Conservation (phyloP, 2,113 vertebrate genomes). For the Semnornis frantzii region DNA sequence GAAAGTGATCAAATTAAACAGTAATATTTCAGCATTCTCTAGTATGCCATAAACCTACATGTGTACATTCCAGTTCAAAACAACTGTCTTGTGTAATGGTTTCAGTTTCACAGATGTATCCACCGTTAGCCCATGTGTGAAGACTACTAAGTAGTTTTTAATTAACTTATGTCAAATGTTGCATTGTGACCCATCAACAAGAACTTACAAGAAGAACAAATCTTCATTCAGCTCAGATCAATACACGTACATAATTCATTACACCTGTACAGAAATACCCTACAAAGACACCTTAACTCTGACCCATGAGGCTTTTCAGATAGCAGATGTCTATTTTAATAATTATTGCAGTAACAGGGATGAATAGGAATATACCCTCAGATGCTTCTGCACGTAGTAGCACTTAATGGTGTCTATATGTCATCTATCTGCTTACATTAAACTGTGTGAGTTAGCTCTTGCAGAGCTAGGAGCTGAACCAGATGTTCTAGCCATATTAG, state of each 20-base stretch:
- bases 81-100: neutral
- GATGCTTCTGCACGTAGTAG: neutral
- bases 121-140: neutral
- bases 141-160: conserved; percentile 42
- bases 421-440: neutral
- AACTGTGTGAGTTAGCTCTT: neutral
- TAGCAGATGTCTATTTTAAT: conserved; percentile 44
- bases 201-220: conserved; percentile 40
- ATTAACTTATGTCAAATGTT: conserved; percentile 46
- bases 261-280: conserved; percentile 12
- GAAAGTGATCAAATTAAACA: neutral
- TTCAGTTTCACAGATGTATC: conserved; percentile 29
- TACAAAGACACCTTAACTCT: conserved; percentile 4
- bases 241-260: conserved; percentile 44
- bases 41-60: neutral
- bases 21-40: neutral
- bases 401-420: neutral
- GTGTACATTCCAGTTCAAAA: conserved; percentile 9
- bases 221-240: conserved; percentile 59
- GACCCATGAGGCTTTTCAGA: neutral
- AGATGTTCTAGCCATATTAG: neutral
- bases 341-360: conserved; percentile 14
- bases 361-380: conserved; percentile 1
- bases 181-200: neutral
- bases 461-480: neutral